Evolutionary conservation across 2,797 vertebrate genomes (phyloP).

Genomic region (Pseudochromis fuscus): DNA sequence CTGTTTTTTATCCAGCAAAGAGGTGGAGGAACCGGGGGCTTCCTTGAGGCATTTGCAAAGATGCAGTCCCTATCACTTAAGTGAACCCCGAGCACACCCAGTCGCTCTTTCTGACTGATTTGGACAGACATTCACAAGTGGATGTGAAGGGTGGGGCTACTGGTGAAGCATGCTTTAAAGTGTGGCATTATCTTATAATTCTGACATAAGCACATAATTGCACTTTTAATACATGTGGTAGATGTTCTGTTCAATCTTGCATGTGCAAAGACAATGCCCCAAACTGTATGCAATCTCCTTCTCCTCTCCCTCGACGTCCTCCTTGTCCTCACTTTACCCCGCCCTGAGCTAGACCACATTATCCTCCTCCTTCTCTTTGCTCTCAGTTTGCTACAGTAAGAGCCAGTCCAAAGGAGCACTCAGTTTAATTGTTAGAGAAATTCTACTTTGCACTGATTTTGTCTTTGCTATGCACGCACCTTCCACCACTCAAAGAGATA

Average conservation of each 20-base stretch:
- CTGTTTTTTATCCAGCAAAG: conserved; percentile 56
- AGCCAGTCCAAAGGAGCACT: conserved; percentile 60
- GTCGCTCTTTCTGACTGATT: conserved; percentile 10
- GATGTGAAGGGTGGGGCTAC: not conserved
- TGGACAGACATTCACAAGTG: conserved; percentile 17
- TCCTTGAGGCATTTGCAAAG: conserved; percentile 52
- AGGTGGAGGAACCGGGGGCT: conserved; percentile 45
- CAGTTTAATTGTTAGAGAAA: conserved; percentile 63
- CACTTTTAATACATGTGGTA: conserved; percentile 5
- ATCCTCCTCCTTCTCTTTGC: conserved; percentile 38
- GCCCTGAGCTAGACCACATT: conserved; percentile 27
- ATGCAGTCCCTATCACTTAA: conserved; percentile 45
- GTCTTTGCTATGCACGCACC: conserved; percentile 35
- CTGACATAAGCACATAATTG: not conserved
- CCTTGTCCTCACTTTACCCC: conserved; percentile 58
- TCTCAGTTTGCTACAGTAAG: conserved; percentile 31
- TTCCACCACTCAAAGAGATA: conserved; percentile 37
- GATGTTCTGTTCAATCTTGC: conserved; percentile 7
- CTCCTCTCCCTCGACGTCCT: conserved; percentile 6
- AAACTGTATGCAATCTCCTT: conserved; percentile 37
- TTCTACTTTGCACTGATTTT: conserved; percentile 54
- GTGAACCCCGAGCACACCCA: conserved; percentile 31
- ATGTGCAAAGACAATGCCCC: conserved; percentile 28
- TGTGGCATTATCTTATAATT: conserved; percentile 16
- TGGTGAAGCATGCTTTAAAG: conserved; percentile 25